A percentile compares a stretch with the other conserved stretches of the same genome.
These are phyloP conservation scores for Thymelicus lineola DNA, from an alignment of 2,888 invertebrate genomes.

Conservation along the genomic window DNA sequence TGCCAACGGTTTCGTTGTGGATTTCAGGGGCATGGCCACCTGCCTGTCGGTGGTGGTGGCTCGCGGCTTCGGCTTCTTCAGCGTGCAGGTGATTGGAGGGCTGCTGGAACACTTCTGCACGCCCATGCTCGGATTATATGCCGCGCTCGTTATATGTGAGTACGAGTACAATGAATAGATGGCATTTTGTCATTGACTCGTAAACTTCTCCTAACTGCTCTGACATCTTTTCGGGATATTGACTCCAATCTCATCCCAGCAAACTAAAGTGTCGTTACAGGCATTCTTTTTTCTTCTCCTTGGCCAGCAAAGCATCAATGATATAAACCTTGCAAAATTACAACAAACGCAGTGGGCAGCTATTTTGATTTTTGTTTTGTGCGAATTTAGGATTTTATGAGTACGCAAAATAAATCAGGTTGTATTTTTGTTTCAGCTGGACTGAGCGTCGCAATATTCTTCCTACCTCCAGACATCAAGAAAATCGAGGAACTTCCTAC, in stretches of 20 bases:
- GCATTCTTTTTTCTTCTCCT: no score
- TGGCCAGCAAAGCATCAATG: no score
- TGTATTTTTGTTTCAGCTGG: slow-evolving; percentile 62
- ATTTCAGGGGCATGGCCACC: slow-evolving; percentile 71
- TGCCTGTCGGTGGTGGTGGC: slow-evolving; percentile 73
- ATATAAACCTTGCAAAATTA: no score
- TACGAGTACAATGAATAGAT: slow-evolving; percentile 24
- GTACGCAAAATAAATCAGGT: no score
- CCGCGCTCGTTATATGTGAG: slow-evolving; percentile 63
- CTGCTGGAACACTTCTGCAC: slow-evolving; percentile 63
- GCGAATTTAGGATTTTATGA: no score
- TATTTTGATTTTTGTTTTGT: no score
- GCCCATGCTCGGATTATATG: slow-evolving; percentile 64
- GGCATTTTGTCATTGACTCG: no score
- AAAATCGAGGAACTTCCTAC: not conserved
- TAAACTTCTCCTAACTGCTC: no score
- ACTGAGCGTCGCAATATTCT: slow-evolving; percentile 53
- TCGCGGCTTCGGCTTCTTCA: slow-evolving; percentile 71
- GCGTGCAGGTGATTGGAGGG: slow-evolving; percentile 68
- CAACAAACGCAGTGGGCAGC: no score
- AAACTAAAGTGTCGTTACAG: no score
- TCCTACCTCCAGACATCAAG: slow-evolving; percentile 59
- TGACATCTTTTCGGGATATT: no score
- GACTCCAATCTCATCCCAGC: no score
- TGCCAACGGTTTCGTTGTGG: not conserved